phyloP scores from a whole-genome alignment of 92 coral and sea anemone species.

The Chrysogorgia sp. region DNA sequence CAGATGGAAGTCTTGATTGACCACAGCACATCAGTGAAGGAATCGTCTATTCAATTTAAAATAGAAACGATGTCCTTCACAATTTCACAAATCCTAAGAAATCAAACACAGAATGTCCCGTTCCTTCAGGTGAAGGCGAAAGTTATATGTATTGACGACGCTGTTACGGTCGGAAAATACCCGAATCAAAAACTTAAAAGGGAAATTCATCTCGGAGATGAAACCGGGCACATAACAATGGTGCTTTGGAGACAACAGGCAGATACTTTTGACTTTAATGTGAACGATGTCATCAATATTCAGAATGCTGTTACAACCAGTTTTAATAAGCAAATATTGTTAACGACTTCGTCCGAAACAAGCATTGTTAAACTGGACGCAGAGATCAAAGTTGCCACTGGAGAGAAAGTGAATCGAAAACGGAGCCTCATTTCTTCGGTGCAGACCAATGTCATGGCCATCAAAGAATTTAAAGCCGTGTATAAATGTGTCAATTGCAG shows the following conservation, averaged over 20 bases:
- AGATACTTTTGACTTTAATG: background rate
- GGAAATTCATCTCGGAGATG: background rate
- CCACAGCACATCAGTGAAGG: background rate
- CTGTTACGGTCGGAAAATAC: conserved; percentile 4
- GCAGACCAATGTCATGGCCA: background rate
- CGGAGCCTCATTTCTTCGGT: background rate
- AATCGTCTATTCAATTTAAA: conserved; percentile 22
- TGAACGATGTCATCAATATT: background rate
- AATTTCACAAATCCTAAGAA: conserved; percentile 8
- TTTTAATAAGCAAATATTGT: background rate
- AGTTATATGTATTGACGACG: conserved; percentile 9
- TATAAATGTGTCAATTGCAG: background rate
- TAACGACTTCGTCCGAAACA: conserved; percentile 8
- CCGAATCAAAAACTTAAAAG: conserved; percentile 1
- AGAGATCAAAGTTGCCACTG: background rate
- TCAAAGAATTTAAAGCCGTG: background rate
- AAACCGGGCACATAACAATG: conserved; percentile 11
- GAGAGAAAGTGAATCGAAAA: background rate
- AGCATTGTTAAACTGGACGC: background rate
- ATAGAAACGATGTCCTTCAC: conserved; percentile 15
- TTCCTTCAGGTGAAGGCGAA: conserved; percentile 33
- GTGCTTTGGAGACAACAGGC: conserved; percentile 30
- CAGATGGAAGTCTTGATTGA: conserved; percentile 20
- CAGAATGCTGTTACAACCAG: conserved; percentile 25
- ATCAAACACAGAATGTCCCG: conserved; percentile 32